phyloP scores from a whole-genome alignment of 1,140 invertebrate species.

The Oreohelix idahoensis region DNA sequence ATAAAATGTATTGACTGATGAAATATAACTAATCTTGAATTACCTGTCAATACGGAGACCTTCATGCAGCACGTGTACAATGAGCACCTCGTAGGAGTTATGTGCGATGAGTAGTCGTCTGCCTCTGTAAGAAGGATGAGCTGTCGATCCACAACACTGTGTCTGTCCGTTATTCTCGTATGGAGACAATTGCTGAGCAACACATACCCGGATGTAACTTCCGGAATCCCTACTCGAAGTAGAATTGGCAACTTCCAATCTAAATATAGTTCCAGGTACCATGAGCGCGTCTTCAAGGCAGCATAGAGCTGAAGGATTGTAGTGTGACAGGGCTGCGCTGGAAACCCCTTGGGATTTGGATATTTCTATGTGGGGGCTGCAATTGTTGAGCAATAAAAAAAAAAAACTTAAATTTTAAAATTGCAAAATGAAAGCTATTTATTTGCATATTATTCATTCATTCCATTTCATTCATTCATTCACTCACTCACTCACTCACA shows the following conservation, averaged over 20 bases:
- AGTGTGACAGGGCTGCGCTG: not conserved
- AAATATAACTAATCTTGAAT: not conserved
- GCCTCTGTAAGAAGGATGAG: not conserved
- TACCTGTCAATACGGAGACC: not conserved
- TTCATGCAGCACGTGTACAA: not conserved
- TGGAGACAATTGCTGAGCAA: too few relatives aligned
- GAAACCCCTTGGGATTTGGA: not conserved
- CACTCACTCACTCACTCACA: too few relatives aligned
- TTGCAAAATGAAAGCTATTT: too few relatives aligned
- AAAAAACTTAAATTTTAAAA: too few relatives aligned
- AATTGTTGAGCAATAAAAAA: too few relatives aligned
- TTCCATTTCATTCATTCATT: too few relatives aligned
- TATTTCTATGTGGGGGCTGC: not conserved
- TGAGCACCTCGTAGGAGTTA: not conserved
- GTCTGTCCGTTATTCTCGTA: not conserved
- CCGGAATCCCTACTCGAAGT: not conserved
- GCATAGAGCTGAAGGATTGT: slow-evolving; percentile 15
- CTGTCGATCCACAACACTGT: not conserved
- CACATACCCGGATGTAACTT: slow-evolving; percentile 20
- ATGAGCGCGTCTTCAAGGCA: not conserved
- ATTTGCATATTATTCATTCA: too few relatives aligned
- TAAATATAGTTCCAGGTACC: not conserved
- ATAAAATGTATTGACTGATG: too few relatives aligned
- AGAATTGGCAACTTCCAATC: not conserved
- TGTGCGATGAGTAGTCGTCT: not conserved